These are phyloP conservation scores for Aythya fuligula DNA, from an alignment of 2,797 vertebrate species.

Conservation along the genomic window DNA sequence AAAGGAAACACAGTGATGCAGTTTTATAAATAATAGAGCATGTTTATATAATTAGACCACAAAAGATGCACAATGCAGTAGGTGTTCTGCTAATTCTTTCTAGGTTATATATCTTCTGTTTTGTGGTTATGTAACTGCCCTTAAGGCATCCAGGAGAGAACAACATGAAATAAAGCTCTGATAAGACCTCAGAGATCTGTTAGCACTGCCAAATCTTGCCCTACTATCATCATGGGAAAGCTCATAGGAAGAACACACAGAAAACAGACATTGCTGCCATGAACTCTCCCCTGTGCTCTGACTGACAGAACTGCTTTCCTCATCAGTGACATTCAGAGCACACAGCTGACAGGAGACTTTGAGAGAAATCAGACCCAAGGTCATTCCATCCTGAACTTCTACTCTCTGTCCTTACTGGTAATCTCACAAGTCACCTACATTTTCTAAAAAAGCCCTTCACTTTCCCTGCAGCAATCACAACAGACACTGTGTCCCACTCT, in stretches of 20 bases:
- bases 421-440: neutral
- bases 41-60: constrained; percentile 20
- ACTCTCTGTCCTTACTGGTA: neutral
- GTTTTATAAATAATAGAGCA: constrained; percentile 61
- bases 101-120: constrained; percentile 6
- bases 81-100: constrained; percentile 32
- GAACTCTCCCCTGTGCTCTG: neutral
- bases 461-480: neutral
- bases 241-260: neutral
- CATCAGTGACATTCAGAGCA: neutral
- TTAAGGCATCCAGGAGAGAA: neutral
- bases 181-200: neutral
- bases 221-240: neutral
- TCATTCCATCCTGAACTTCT: neutral
- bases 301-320: neutral
- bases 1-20: neutral
- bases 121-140: constrained; percentile 10
- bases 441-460: neutral
- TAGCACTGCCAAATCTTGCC: neutral
- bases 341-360: neutral
- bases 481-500: neutral
- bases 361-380: neutral
- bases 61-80: constrained; percentile 31
- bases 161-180: constrained; percentile 11
- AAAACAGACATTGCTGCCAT: fast-evolving